A percentile compares a stretch with the other conserved stretches of the same genome.
phyloP scores from a whole-genome alignment of 2,797 vertebrate species.

The Melanogrammus aeglefinus region DNA sequence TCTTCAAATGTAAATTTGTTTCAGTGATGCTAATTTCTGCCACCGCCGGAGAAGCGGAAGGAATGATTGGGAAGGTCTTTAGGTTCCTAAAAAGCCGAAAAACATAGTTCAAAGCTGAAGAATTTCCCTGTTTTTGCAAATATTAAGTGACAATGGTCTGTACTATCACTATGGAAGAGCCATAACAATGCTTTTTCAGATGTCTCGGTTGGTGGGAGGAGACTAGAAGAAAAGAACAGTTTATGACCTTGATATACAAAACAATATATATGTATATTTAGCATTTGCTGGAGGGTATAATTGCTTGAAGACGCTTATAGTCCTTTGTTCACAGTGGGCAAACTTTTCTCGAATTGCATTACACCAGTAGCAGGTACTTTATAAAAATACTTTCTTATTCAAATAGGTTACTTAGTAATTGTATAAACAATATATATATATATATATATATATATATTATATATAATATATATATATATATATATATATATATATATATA shows the following conservation, averaged over 20 bases:
- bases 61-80: constrained; percentile 5
- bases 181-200: neutral
- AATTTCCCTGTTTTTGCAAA: neutral
- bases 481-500: too few relatives aligned
- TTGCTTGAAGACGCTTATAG: neutral
- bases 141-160: neutral
- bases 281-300: neutral
- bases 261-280: neutral
- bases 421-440: neutral
- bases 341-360: neutral
- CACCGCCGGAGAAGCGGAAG: constrained; percentile 5
- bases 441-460: too few relatives aligned
- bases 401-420: neutral
- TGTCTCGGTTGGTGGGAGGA: neutral
- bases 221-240: neutral
- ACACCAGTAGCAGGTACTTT: neutral
- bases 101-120: neutral
- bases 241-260: constrained; percentile 1
- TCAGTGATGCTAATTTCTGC: constrained; percentile 10
- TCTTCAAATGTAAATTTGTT: constrained; percentile 19
- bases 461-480: too few relatives aligned
- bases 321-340: neutral
- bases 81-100: neutral
- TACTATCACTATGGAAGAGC: neutral
- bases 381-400: neutral